Evolutionary conservation across 2,113 vertebrate genomes (phyloP).

Genomic region (Theropithecus gelada): DNA sequence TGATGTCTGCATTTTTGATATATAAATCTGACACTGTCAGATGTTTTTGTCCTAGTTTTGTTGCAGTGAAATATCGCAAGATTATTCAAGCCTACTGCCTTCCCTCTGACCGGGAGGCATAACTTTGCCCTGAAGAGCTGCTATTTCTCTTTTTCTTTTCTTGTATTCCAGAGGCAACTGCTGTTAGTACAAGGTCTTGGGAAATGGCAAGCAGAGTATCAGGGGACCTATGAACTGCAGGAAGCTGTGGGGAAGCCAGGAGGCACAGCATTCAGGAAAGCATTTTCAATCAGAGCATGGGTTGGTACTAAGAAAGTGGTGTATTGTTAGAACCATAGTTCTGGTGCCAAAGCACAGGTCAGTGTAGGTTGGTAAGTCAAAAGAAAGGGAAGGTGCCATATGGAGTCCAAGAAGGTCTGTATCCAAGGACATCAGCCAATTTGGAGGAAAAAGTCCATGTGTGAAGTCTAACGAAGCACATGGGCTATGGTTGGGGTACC

Average conservation of each 20-base stretch:
- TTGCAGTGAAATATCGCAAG: background rate
- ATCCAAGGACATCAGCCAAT: background rate
- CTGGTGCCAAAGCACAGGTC: background rate
- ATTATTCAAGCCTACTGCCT: background rate
- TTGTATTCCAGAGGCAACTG: background rate
- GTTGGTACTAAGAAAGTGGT: background rate
- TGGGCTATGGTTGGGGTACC: background rate
- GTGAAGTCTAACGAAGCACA: background rate
- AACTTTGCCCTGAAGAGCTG: background rate
- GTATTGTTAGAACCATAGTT: background rate
- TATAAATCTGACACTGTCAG: slow-evolving; percentile 21
- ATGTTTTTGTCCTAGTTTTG: background rate
- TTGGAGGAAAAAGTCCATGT: background rate
- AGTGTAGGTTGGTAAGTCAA: background rate
- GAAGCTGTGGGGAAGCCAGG: background rate
- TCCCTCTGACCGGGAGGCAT: background rate
- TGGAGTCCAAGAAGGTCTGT: background rate
- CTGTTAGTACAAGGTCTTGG: background rate
- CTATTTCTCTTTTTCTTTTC: background rate
- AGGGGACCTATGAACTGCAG: background rate
- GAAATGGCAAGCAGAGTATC: background rate
- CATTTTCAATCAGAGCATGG: background rate
- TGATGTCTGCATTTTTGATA: slow-evolving; percentile 1
- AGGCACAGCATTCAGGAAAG: background rate
- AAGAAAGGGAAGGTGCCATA: background rate